phyloP scores from a whole-genome alignment of 2,888 invertebrate species.

The Nipponacmea schrenckii region DNA sequence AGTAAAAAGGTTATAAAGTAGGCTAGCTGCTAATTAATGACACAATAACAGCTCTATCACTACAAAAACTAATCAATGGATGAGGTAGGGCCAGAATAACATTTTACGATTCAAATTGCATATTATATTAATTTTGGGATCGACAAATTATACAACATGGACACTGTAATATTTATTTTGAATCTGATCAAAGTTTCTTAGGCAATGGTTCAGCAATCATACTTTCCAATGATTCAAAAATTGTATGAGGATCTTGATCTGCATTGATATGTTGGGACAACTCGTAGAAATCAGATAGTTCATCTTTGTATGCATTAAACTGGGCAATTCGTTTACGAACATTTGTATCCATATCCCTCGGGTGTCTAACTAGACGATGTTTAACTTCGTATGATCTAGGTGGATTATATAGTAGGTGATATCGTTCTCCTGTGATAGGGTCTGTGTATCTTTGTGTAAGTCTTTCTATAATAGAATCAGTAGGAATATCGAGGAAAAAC shows the following conservation, averaged over 20 bases:
- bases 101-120: too few species aligned
- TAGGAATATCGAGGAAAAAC: slow-evolving; percentile 67
- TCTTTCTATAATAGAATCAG: slow-evolving; percentile 66
- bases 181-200: slow-evolving; percentile 26
- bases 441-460: slow-evolving; percentile 64
- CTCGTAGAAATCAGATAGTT: slow-evolving; percentile 62
- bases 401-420: slow-evolving; percentile 67
- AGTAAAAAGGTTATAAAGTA: too few species aligned
- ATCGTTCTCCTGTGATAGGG: slow-evolving; percentile 66
- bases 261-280: slow-evolving; percentile 63
- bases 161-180: too few species aligned
- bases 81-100: too few species aligned
- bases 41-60: too few species aligned
- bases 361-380: slow-evolving; percentile 53
- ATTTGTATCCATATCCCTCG: slow-evolving; percentile 54
- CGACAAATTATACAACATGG: too few species aligned
- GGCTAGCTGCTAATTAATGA: too few species aligned
- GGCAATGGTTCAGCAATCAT: slow-evolving; percentile 66
- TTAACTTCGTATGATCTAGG: slow-evolving; percentile 64
- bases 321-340: slow-evolving; percentile 54
- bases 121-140: too few species aligned
- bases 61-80: too few species aligned
- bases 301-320: slow-evolving; percentile 61
- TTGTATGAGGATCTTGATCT: slow-evolving; percentile 67
- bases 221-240: slow-evolving; percentile 68